A percentile compares a stretch with the other conserved stretches of the same genome.
Evolutionary conservation across 2,888 invertebrate species (phyloP).

Genomic region (Rosalia funebris): DNA sequence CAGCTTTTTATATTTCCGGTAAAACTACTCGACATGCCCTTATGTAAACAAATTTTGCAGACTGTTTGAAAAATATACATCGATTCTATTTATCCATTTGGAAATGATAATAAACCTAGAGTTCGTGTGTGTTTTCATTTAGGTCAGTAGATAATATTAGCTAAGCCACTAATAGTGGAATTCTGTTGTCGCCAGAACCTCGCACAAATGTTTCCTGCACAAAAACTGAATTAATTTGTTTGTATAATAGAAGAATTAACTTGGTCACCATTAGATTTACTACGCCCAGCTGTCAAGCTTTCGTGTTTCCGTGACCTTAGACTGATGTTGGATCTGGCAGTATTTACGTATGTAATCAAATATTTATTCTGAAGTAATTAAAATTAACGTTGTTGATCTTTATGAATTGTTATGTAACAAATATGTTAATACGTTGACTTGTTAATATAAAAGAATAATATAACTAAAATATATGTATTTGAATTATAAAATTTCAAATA

Average conservation of each 20-base stretch:
- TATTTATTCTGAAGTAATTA: too few relatives aligned
- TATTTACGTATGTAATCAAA: too few relatives aligned
- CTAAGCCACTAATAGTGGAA: background rate
- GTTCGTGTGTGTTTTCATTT: background rate
- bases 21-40: background rate
- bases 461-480: too few relatives aligned
- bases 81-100: conserved; percentile 4
- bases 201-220: conserved; percentile 1
- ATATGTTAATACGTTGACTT: too few relatives aligned
- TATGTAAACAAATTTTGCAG: background rate
- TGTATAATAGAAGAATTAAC: background rate
- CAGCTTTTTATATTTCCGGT: background rate
- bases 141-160: conserved; percentile 16
- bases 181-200: background rate
- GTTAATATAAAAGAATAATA: too few relatives aligned
- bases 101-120: conserved; percentile 6
- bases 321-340: too few relatives aligned
- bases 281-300: background rate
- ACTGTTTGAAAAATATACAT: background rate
- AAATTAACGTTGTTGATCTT: too few relatives aligned
- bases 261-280: background rate
- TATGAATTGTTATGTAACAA: too few relatives aligned
- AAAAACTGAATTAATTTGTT: background rate
- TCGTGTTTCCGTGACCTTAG: background rate
- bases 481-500: too few relatives aligned